phyloP scores from a whole-genome alignment of 1,140 invertebrate species.

The Aphaenogaster rudis region DNA sequence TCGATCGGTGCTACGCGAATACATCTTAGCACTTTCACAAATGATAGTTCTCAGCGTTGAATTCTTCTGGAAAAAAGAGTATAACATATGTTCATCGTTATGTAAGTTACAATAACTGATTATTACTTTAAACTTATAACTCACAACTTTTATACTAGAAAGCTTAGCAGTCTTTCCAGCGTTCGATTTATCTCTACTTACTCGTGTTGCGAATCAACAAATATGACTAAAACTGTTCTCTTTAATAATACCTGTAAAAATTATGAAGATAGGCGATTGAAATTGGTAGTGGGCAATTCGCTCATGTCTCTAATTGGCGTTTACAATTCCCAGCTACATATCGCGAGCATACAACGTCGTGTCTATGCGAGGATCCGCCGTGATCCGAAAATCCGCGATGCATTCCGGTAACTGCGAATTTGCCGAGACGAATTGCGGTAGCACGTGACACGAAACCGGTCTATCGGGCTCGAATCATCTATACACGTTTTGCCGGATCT shows the following conservation, averaged over 20 bases:
- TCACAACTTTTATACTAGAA: background rate
- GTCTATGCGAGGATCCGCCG: background rate
- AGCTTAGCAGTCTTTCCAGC: background rate
- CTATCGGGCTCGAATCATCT: conserved; percentile 69
- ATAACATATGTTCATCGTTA: background rate
- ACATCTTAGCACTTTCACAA: background rate
- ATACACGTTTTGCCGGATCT: conserved; percentile 58
- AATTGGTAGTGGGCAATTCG: background rate
- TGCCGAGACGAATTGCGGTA: conserved; percentile 44
- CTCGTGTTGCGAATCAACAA: background rate
- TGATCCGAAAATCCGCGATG: background rate
- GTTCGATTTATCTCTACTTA: background rate
- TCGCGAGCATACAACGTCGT: background rate
- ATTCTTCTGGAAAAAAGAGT: background rate
- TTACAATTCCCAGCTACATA: background rate
- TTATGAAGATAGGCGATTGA: background rate
- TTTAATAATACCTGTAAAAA: background rate
- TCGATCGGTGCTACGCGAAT: background rate
- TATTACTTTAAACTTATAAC: background rate
- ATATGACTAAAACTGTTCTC: background rate
- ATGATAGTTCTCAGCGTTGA: background rate
- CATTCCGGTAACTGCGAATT: conserved; percentile 47
- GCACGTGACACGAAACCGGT: conserved; percentile 71
- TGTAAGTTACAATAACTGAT: background rate
- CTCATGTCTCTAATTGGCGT: background rate